These are phyloP conservation scores for Platycheirus rosarum DNA, from an alignment of 2,888 invertebrate genomes.

Conservation along the genomic window DNA sequence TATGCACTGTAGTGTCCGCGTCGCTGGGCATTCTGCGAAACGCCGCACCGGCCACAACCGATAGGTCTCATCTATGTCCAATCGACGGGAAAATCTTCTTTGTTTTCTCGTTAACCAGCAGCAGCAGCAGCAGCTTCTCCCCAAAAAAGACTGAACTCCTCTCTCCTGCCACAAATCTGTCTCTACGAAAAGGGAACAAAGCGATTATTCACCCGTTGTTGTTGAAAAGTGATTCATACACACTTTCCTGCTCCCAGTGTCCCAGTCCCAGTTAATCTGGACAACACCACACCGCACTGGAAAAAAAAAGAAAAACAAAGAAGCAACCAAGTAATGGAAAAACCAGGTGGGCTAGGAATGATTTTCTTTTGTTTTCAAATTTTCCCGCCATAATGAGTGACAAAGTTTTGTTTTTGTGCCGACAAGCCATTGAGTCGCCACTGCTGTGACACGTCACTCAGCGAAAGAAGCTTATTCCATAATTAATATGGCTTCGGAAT, in stretches of 20 bases:
- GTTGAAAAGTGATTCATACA: slow-evolving; percentile 72
- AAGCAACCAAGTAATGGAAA: slow-evolving; percentile 37
- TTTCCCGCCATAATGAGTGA: slow-evolving; percentile 48
- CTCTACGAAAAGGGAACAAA: slow-evolving; percentile 45
- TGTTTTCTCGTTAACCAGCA: slow-evolving; percentile 59
- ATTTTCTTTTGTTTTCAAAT: slow-evolving; percentile 16
- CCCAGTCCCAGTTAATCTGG: slow-evolving; percentile 4
- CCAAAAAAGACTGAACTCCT: background rate
- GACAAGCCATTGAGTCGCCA: slow-evolving; percentile 32
- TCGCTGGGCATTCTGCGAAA: slow-evolving; percentile 62
- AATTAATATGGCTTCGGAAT: slow-evolving; percentile 72
- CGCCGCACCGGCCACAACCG: slow-evolving; percentile 13
- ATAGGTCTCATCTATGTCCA: slow-evolving; percentile 60
- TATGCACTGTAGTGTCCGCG: slow-evolving; percentile 9
- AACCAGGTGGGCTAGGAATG: slow-evolving; percentile 49
- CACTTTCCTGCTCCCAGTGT: slow-evolving; percentile 39
- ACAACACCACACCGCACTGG: background rate
- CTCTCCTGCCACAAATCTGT: background rate
- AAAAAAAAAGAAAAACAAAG: slow-evolving; percentile 2
- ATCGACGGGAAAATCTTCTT: slow-evolving; percentile 74
- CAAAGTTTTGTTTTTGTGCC: slow-evolving; percentile 49
- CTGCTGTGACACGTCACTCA: slow-evolving; percentile 62
- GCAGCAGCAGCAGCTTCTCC: background rate
- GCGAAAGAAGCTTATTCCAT: slow-evolving; percentile 70
- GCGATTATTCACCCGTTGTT: slow-evolving; percentile 67